A percentile compares a stretch with the other conserved stretches of the same genome.
These are phyloP conservation scores for Dromaius novaehollandiae DNA, from an alignment of 2,113 vertebrate genomes.

Conservation along the genomic window DNA sequence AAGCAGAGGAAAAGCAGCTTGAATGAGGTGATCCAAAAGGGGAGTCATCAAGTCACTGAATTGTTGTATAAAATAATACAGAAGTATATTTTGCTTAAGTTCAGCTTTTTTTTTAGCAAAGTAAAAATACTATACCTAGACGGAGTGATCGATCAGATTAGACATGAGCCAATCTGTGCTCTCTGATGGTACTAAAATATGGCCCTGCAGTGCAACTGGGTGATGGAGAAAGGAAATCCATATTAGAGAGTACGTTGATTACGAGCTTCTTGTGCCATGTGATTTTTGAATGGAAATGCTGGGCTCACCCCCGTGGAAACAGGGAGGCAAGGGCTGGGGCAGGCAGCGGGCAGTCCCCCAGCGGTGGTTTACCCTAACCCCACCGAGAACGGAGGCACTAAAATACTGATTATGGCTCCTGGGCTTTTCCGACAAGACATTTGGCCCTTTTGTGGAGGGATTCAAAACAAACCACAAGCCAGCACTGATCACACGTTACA, in stretches of 20 bases:
- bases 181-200: fast-evolving
- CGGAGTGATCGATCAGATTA: not conserved
- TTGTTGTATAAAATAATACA: not conserved
- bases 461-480: not conserved
- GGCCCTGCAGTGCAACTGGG: not conserved
- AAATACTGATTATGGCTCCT: not conserved
- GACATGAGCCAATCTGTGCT: not conserved
- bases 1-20: slow-evolving; percentile 14
- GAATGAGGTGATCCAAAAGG: slow-evolving; percentile 35
- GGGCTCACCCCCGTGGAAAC: not conserved
- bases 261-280: not conserved
- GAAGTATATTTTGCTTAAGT: not conserved
- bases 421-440: not conserved
- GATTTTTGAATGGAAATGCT: not conserved
- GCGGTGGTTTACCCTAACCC: not conserved
- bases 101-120: not conserved
- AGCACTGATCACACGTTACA: fast-evolving
- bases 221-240: not conserved
- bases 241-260: too few species aligned
- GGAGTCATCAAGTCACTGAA: not conserved
- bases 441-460: not conserved
- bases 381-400: not conserved
- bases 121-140: not conserved
- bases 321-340: not conserved
- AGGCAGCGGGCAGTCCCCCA: not conserved